Percentiles rank a stretch among this genome's conserved stretches.
Conservation (phyloP, 2,888 invertebrate genomes). For the Tyria jacobaeae region DNA sequence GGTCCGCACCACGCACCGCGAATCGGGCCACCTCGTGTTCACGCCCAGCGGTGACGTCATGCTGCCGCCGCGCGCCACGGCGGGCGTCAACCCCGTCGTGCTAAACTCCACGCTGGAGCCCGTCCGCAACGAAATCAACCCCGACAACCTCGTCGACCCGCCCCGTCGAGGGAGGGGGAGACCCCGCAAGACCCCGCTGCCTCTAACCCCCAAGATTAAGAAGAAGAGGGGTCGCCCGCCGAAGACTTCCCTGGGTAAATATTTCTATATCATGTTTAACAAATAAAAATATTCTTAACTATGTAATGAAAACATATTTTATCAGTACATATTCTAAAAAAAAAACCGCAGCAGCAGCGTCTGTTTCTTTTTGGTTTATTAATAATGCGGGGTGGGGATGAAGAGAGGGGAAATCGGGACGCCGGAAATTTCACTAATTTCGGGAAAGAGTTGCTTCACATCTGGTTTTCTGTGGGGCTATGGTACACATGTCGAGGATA, state of each 20-base stretch:
- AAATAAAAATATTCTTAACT: too few relatives aligned
- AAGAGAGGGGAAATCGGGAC: too few relatives aligned
- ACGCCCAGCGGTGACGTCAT: constrained; percentile 82
- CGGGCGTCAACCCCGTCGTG: constrained; percentile 46
- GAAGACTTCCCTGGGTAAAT: constrained; percentile 80
- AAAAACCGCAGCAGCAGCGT: too few relatives aligned
- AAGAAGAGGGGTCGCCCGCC: constrained; percentile 81
- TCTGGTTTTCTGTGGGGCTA: too few relatives aligned
- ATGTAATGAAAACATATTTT: too few relatives aligned
- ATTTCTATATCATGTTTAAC: too few relatives aligned
- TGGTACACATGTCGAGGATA: too few relatives aligned
- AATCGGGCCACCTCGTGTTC: constrained; percentile 80
- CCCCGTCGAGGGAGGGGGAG: constrained; percentile 80
- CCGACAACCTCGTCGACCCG: constrained; percentile 64
- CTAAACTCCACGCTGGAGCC: constrained; percentile 63
- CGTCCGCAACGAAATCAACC: constrained; percentile 57
- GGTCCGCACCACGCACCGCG: constrained; percentile 83
- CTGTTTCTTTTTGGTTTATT: too few relatives aligned
- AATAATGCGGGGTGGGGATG: too few relatives aligned
- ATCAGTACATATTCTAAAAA: too few relatives aligned
- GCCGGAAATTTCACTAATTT: too few relatives aligned
- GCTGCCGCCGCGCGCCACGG: constrained; percentile 71
- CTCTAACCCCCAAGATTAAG: constrained; percentile 79
- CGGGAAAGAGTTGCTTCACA: too few relatives aligned
- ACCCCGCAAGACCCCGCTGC: constrained; percentile 85